Conservation (phyloP, 2,113 vertebrate species). For the Daphoenositta chrysoptera region DNA sequence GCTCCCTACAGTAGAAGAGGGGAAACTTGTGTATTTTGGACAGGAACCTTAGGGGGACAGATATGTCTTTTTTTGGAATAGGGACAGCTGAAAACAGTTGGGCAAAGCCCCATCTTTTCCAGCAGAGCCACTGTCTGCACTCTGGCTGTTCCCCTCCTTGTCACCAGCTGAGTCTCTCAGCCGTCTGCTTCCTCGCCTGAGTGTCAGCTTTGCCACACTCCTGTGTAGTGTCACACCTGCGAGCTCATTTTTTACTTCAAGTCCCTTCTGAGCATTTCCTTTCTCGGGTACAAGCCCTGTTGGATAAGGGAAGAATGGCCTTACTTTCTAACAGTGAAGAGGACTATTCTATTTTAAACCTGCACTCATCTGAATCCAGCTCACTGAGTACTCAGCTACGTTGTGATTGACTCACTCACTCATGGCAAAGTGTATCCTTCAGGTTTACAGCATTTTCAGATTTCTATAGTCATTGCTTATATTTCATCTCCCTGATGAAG, state of each 20-base stretch:
- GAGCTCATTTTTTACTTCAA: not conserved
- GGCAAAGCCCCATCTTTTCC: not conserved
- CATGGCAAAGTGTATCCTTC: not conserved
- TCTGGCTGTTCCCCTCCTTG: not conserved
- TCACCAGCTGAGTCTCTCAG: not conserved
- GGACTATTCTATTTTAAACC: not conserved
- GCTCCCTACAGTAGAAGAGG: not conserved
- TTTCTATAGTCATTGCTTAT: rapidly evolving
- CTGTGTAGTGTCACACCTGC: not conserved
- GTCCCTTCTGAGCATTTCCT: not conserved
- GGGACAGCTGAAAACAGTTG: not conserved
- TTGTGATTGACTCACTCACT: not conserved
- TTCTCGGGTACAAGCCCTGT: not conserved
- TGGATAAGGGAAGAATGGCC: not conserved
- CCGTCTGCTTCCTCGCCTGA: rapidly evolving
- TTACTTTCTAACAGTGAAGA: not conserved
- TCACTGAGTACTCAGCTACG: not conserved
- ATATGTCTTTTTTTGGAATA: rapidly evolving
- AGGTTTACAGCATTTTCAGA: not conserved
- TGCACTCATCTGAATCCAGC: not conserved
- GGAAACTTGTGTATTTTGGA: rapidly evolving
- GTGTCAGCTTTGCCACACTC: not conserved
- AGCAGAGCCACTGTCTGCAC: rapidly evolving
- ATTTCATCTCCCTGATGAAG: not conserved
- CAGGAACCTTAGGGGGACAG: not conserved